Evolutionary conservation across 2,888 invertebrate genomes (phyloP), one percentile per base, ranked within the genome.

Genomic region (Mimas tiliae): DNA sequence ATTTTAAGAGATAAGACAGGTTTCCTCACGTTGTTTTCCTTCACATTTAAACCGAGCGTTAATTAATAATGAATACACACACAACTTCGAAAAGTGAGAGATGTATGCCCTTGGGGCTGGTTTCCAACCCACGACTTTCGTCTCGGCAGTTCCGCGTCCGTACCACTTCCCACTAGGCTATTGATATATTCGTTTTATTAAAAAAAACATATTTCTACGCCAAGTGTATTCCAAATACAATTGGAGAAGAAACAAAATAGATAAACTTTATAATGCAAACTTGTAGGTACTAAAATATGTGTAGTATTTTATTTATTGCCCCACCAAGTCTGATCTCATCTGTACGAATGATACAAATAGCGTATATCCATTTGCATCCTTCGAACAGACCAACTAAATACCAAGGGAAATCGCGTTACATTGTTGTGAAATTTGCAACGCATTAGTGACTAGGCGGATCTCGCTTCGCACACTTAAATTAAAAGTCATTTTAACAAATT

Each of bases 351-450:
- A 51, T 50, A 50, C 50, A 19, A 64, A 51, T 58, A 58, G 58
- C 38, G 19, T 51, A n/a, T 53, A 27, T 65, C 42, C 45, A 65
- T 65, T 52, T 73, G 58, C 58, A 58, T 42, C 38, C 58, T 42
- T 6, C 58, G 58, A 58, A 58, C 58, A 58, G 19, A 42, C 58
- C 68, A 65, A 68, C 48, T 38, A 63, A 62, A 68, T 69, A 71
- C 69, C 70, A 64, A 67, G 74, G 70, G 63, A 72, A 71, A 73
- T 69, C 70, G 66, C 65, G 67, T 69, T 71, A 68, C 68, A 70
- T 69, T 77, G 77, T 70, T 74, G 70, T 64, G 75, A 74, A 74
- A 77, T 71, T 76, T 74, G 67, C 69, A 70, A 71, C 69, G 72
- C 72, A 67, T 58, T 58, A 58, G 58, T 19, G 19, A 42, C 38